Percentiles rank a stretch among this genome's conserved stretches.
Conservation (phyloP, 1,140 invertebrate species). For the Pseudomyrmex concolor region DNA sequence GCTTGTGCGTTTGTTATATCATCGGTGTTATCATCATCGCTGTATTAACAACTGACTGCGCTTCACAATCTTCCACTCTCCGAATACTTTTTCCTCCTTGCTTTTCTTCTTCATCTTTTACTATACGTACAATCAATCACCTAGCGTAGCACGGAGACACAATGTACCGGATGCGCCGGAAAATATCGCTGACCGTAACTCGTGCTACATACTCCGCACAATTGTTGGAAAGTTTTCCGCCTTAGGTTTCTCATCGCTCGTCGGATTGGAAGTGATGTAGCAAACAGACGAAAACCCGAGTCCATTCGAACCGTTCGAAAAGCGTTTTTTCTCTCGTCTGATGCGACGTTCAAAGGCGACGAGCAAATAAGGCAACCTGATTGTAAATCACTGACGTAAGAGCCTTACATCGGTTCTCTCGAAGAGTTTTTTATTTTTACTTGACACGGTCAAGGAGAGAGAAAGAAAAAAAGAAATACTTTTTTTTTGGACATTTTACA, state of each 20-base stretch:
- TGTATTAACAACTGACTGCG: background rate
- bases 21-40: slow-evolving; percentile 18
- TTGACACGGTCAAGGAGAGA: no score
- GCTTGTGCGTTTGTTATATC: slow-evolving; percentile 30
- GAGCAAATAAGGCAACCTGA: background rate
- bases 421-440: no score
- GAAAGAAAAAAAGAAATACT: no score
- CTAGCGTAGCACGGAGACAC: background rate
- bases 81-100: no score
- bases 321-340: background rate
- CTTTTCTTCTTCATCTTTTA: background rate
- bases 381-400: no score
- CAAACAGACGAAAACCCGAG: background rate
- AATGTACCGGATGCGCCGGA: background rate
- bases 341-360: background rate
- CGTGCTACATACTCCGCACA: background rate
- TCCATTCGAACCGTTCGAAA: background rate
- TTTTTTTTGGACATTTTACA: no score
- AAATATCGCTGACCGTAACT: slow-evolving; percentile 10
- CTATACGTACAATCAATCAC: background rate
- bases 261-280: slow-evolving; percentile 15
- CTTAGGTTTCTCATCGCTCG: background rate
- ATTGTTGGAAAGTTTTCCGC: slow-evolving; percentile 6
- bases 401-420: no score
- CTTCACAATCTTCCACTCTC: background rate